Percentiles rank a stretch among this genome's conserved stretches.
These are phyloP conservation scores for Uromys caudimaculatus DNA, from an alignment of 2,797 vertebrate species.

Conservation along the genomic window DNA sequence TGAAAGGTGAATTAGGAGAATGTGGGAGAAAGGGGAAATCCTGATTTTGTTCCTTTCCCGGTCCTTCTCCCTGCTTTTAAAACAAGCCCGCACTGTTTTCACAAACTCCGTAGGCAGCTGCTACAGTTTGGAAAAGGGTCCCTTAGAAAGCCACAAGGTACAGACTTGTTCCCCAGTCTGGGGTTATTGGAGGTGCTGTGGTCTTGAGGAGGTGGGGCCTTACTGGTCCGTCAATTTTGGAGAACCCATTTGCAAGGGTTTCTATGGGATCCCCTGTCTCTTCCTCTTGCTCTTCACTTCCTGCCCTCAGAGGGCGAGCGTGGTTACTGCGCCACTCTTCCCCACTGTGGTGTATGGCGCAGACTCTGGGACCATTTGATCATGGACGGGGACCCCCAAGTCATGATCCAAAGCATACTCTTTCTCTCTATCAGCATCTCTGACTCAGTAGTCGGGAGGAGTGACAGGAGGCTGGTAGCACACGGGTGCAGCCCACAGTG, in stretches of 20 bases:
- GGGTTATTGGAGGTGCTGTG: too few species aligned
- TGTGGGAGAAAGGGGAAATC: neutral
- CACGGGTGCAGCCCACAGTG: accelerated
- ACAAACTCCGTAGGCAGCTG: accelerated
- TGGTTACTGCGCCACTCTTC: neutral
- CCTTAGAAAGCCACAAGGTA: neutral
- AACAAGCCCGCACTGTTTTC: neutral
- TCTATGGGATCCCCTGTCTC: neutral
- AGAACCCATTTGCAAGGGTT: neutral
- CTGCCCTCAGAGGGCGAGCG: neutral
- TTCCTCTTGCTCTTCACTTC: neutral
- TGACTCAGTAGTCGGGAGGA: too few species aligned
- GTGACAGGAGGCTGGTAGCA: accelerated
- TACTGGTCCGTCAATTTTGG: neutral
- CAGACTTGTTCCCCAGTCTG: neutral
- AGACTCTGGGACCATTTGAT: neutral
- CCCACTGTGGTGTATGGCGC: too few species aligned
- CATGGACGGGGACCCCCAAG: neutral
- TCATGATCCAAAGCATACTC: neutral
- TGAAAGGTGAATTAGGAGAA: neutral
- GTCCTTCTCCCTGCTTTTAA: neutral
- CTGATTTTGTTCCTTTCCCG: accelerated
- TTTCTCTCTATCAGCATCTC: neutral
- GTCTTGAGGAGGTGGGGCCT: neutral
- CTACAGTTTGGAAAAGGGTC: neutral